Evolutionary conservation across 2,888 invertebrate species (phyloP), one percentile per base, ranked within the genome.

Genomic region (Harpalus rufipes): DNA sequence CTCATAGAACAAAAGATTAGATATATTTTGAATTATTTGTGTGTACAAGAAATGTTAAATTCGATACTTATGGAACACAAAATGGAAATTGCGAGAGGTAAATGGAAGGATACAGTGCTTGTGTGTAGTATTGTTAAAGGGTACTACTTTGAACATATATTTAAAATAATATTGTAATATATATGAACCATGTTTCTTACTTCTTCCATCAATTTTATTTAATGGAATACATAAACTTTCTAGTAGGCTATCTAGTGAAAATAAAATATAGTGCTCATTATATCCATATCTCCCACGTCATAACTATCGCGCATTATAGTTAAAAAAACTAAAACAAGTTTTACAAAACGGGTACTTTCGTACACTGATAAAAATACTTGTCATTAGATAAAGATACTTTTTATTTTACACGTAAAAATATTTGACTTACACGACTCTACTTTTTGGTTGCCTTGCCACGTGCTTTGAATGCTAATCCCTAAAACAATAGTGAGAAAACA

Each of bases 401-500:
- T 51, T 51, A 51, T 2, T 8, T 3, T 2, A 10, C 44, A 4
- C 7, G 5, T 7, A 44, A 21, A 21, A 21, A 21, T 21, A 21
- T 21, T 21, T 21, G 21, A 21, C 21, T 32, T 32, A 32, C 6
- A 32, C 32, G 32, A 32, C 32, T 32, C 6, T 1, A 32, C 32
- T 3, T 51, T 44, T 51, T 12, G 44, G 12, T 51, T 12, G 4
- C 44, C 44, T 51, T 68, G 39, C 68, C 68, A 39, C 68, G 68
- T 5, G 68, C 7, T 12, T 7, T 18, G 12, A 7, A 74, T 51
- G n/a, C 14, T 74, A 74, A 74, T 44, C 51, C 21, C 1, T 72
- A 72, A 51, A 74, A 74, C 74, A 74, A 74, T 72, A 41, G 72
- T 6, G n/a, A 10, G n/a, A 39, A 68, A 68, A 68, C 14, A 65